Percentiles rank a stretch among this genome's conserved stretches.
Conservation (phyloP, 2,888 invertebrate species). For the Elmis aenea region DNA sequence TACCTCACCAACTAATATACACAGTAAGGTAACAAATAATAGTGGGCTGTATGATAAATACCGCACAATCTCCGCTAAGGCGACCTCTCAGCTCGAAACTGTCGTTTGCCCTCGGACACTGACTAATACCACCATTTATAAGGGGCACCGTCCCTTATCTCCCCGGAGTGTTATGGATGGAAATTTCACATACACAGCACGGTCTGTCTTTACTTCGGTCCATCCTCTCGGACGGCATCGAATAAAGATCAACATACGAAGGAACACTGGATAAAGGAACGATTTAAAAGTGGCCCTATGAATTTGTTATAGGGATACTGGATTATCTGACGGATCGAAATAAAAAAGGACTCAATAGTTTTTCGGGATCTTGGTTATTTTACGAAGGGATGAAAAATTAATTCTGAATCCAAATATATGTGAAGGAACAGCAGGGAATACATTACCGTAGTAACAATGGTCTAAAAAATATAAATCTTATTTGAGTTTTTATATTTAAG, state of each 20-base stretch:
- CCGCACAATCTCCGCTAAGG: conserved; percentile 17
- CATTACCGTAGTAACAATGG: too few relatives aligned
- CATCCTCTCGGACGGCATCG: too few relatives aligned
- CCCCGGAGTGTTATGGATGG: conserved; percentile 11
- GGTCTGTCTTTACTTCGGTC: conserved; percentile 11
- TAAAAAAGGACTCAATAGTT: too few relatives aligned
- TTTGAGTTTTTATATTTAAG: too few relatives aligned
- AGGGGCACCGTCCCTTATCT: conserved; percentile 23
- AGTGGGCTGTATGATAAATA: conserved; percentile 17
- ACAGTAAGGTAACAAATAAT: conserved; percentile 11
- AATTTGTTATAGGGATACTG: conserved; percentile 13
- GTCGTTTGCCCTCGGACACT: conserved; percentile 26
- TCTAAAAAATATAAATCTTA: too few relatives aligned
- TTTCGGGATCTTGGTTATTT: too few relatives aligned
- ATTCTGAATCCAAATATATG: too few relatives aligned
- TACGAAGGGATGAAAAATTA: too few relatives aligned
- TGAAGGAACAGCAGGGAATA: too few relatives aligned
- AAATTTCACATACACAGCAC: conserved; percentile 16
- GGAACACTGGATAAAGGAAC: too few relatives aligned
- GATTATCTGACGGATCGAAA: conserved; percentile 8
- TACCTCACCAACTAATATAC: conserved; percentile 18
- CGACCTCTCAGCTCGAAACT: conserved; percentile 21
- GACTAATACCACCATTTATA: conserved; percentile 25
- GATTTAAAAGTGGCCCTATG: conserved; percentile 13
- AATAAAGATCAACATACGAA: too few relatives aligned